Base-by-base conservation (phyloP, 2,888 invertebrate species). In the Zaprionus obscuricornis region DNA sequence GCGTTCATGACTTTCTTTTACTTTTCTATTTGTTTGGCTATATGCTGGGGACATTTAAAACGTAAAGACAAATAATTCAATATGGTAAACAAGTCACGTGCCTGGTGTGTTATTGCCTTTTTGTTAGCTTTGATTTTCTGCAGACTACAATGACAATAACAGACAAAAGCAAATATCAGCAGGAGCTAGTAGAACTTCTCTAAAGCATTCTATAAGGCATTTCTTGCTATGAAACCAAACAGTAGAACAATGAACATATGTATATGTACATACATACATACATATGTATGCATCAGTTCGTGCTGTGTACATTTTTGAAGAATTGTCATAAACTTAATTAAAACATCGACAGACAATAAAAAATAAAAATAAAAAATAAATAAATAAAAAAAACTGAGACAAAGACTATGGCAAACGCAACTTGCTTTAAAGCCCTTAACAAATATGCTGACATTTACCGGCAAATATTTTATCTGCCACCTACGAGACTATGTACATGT, bases 71-170 rank as follows among this genome's bases (percentile, higher is more conserved):
- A 83, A 84, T 76, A 86, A 75, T 70, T 86, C 84, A 74, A 82
- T 88, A 86, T 88, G 75, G 77, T 76, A 85, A 85, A 73, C 88
- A 88, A 83, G 87, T 87, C 87, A 87, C 87, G 87, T 88, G 81
- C 74, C 74, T 45, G 51, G 54, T 69, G 74, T 86, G 67, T 74
- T 81, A 84, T 66, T 78, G 63, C 79, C n/a, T 73, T 77, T 73
- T 66, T 67, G 77, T 67, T 66, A 63, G 56, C 66, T 66, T 69
- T 70, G 72, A 75, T 74, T 77, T 72, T 62, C 51, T 59, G 56
- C 39, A 71, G 64, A 47, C 40, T 31, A 66, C 37, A 29, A 40
- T 34, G 34, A 54, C 50, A 34, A 55, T 33, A 24, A 62, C 65
- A 57, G 42, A 20, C 46, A 16, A 56, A 16, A 29, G 33, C 31